A percentile compares a stretch with the other conserved stretches of the same genome.
These are phyloP conservation scores for honey bee (Apis mellifera) DNA, from an alignment of 1,140 invertebrate genomes.

Conservation along the genomic window Amel_HAv3.1 CM009940.2:7659001-7659500, in stretches of 20 bases:
- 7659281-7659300: background rate
- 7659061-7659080: background rate
- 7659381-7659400: slow-evolving; percentile 36
- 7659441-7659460: slow-evolving; percentile 60
- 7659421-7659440: slow-evolving; percentile 55
- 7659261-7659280: background rate
- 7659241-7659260: slow-evolving; percentile 2
- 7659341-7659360: background rate
- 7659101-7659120: background rate
- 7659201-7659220: slow-evolving; percentile 35
- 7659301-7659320: slow-evolving; percentile 20
- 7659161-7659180: slow-evolving; percentile 36
- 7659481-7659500: slow-evolving; percentile 46
- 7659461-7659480: slow-evolving; percentile 47
- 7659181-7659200: slow-evolving; percentile 35
- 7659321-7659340: background rate
- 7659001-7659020: background rate
- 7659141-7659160: background rate
- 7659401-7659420: slow-evolving; percentile 51
- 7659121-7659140: background rate
- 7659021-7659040: background rate
- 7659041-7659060: slow-evolving; percentile 4
- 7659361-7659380: background rate
- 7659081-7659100: background rate
- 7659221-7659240: slow-evolving; percentile 26